These are phyloP conservation scores for Carassius gibelio DNA, from an alignment of 2,113 vertebrate species.

Conservation along the genomic window DNA sequence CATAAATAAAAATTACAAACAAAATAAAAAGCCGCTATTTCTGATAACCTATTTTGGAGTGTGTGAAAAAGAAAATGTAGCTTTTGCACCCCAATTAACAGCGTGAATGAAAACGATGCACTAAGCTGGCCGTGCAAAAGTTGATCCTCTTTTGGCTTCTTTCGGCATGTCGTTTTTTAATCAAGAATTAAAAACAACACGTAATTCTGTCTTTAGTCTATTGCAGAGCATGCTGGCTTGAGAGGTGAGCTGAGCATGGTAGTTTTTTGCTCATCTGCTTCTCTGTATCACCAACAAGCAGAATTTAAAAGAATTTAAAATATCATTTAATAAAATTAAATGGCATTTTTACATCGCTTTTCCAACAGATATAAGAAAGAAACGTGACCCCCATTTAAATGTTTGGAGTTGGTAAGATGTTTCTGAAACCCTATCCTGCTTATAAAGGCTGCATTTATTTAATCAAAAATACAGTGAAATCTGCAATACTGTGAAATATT, in stretches of 20 bases:
- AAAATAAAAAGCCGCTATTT: constrained; percentile 55
- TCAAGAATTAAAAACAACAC: constrained; percentile 12
- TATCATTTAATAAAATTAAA: background rate
- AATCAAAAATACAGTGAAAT: background rate
- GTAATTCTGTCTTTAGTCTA: constrained; percentile 13
- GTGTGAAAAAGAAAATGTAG: constrained; percentile 7
- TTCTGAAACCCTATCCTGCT: background rate
- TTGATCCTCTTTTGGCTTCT: constrained; percentile 34
- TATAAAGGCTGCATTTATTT: background rate
- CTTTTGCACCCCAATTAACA: constrained; percentile 41
- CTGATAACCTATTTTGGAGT: constrained; percentile 68
- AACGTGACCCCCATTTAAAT: background rate
- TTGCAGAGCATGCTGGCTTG: constrained; percentile 8
- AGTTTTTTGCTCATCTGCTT: background rate
- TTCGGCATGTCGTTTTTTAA: constrained; percentile 19
- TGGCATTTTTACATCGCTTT: background rate
- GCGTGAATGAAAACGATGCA: constrained; percentile 17
- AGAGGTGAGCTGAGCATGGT: background rate
- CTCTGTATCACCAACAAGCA: background rate
- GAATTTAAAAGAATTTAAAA: background rate
- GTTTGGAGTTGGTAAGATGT: background rate
- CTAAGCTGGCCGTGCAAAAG: constrained; percentile 34
- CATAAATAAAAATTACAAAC: constrained; percentile 57
- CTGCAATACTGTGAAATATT: background rate
- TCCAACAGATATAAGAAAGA: background rate